Percentiles rank a stretch among this genome's conserved stretches.
Evolutionary conservation across 2,797 vertebrate species (phyloP).

Genomic region (Phoebastria nigripes): DNA sequence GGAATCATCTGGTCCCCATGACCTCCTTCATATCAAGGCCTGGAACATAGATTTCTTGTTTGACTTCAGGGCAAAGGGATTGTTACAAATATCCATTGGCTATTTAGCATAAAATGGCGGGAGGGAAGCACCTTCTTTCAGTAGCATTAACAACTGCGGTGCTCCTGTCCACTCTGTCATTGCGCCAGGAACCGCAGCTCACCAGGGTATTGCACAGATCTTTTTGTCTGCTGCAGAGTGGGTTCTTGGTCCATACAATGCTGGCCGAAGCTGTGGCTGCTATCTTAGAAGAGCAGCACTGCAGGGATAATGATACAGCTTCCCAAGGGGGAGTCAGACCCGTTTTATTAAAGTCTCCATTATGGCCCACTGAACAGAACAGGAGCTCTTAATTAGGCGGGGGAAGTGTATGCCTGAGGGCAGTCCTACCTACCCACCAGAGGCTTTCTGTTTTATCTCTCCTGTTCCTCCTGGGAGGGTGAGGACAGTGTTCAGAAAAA

Average conservation of each 20-base stretch:
- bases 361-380: neutral
- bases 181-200: neutral
- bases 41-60: neutral
- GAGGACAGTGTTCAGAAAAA: neutral
- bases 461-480: neutral
- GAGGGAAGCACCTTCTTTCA: neutral
- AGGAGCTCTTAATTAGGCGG: neutral
- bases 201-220: neutral
- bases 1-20: neutral
- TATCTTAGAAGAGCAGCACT: conserved; percentile 22
- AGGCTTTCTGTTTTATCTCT: neutral
- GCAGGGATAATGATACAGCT: neutral
- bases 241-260: neutral
- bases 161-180: fast-evolving
- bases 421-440: neutral
- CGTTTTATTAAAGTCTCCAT: conserved; percentile 3
- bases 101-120: neutral
- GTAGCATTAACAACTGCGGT: neutral
- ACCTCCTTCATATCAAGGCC: neutral
- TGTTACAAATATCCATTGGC: neutral
- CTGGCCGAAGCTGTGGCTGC: neutral
- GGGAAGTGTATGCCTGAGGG: neutral
- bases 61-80: neutral
- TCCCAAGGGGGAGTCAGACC: neutral
- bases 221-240: neutral